Evolutionary conservation across 2,113 vertebrate species (phyloP).

Genomic region (Chitala chitala): DNA sequence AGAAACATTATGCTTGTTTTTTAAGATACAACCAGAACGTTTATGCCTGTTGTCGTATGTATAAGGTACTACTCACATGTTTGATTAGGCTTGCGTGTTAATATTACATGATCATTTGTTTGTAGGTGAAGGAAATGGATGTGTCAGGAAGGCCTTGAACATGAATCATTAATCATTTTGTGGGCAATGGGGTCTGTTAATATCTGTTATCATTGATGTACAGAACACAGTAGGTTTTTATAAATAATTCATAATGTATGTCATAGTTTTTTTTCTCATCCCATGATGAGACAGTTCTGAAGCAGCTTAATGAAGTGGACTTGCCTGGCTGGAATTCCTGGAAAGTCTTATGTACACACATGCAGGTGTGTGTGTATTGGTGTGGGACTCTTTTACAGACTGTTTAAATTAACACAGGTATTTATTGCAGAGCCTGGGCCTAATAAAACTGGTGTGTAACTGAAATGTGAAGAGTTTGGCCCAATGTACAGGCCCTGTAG

Average conservation of each 20-base stretch:
- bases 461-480: too few species aligned
- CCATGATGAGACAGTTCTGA: not conserved
- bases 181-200: not conserved
- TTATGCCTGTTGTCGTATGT: too few species aligned
- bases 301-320: not conserved
- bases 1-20: too few species aligned
- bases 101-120: too few species aligned
- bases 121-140: not conserved
- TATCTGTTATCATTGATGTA: conserved; percentile 6
- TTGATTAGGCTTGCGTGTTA: too few species aligned
- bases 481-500: too few species aligned
- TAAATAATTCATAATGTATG: not conserved
- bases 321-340: not conserved
- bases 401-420: not conserved
- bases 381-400: not conserved
- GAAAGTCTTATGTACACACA: not conserved
- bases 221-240: not conserved
- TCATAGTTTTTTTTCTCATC: not conserved
- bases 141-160: not conserved
- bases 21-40: too few species aligned
- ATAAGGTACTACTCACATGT: too few species aligned
- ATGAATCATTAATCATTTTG: not conserved
- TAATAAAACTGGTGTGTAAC: too few species aligned
- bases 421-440: too few species aligned
- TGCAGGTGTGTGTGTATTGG: not conserved